Conservation (phyloP, 1,140 invertebrate genomes). For the Drosophila pseudoananassae region DNA sequence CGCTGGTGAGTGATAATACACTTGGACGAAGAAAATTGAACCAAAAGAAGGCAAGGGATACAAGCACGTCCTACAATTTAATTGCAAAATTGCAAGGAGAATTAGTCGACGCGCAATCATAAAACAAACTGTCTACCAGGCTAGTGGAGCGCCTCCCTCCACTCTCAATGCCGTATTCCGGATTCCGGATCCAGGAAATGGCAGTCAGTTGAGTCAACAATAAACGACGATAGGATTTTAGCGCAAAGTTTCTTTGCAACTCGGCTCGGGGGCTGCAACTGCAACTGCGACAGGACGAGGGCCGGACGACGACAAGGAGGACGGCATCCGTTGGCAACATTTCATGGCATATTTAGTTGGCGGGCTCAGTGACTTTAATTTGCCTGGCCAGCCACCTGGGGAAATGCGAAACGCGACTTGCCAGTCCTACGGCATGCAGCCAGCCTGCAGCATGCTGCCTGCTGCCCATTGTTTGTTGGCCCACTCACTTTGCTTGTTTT, state of each 20-base stretch:
- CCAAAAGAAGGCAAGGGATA: not conserved
- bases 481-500: constrained; percentile 26
- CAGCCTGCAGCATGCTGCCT: constrained; percentile 38
- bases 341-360: constrained; percentile 68
- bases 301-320: constrained; percentile 18
- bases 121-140: constrained; percentile 69
- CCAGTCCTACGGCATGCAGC: constrained; percentile 20
- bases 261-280: constrained; percentile 10
- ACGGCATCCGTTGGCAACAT: constrained; percentile 69
- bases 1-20: constrained; percentile 17
- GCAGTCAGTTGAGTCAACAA: constrained; percentile 71
- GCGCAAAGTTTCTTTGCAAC: constrained; percentile 52
- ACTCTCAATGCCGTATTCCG: constrained; percentile 4
- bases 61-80: constrained; percentile 51
- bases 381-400: constrained; percentile 54
- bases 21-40: not conserved
- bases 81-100: constrained; percentile 54
- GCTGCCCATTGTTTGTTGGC: constrained; percentile 4
- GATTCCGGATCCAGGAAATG: constrained; percentile 60
- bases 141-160: constrained; percentile 11
- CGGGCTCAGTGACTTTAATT: constrained; percentile 72
- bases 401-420: constrained; percentile 23
- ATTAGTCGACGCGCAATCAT: constrained; percentile 55
- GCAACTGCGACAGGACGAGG: constrained; percentile 14
- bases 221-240: constrained; percentile 59